Conservation (phyloP, 2,113 vertebrate species). For the Tragelaphus strepsiceros region DNA sequence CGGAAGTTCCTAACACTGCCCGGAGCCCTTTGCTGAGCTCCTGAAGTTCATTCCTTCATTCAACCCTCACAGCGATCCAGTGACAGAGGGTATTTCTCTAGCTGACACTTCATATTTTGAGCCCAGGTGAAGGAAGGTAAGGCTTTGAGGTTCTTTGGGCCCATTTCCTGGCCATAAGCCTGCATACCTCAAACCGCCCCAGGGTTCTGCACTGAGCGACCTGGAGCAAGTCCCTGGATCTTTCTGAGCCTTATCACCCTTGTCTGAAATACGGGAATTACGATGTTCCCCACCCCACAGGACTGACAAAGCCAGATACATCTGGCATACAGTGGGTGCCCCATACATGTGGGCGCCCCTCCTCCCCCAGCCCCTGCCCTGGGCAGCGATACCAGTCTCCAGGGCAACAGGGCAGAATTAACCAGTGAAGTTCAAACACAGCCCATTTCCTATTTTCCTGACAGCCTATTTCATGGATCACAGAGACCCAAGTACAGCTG, state of each 20-base stretch:
- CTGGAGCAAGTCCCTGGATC: neutral
- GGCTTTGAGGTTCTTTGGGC: neutral
- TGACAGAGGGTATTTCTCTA: rapidly evolving
- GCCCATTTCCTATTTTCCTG: conserved; percentile 76
- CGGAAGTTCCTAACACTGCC: rapidly evolving
- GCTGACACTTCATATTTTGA: neutral
- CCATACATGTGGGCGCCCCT: rapidly evolving
- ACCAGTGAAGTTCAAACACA: conserved; percentile 71
- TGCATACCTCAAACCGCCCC: neutral
- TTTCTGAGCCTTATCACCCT: neutral
- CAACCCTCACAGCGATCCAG: rapidly evolving
- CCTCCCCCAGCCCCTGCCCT: neutral
- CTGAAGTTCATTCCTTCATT: neutral
- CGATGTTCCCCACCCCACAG: too few species aligned
- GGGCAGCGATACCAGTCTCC: neutral
- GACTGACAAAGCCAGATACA: rapidly evolving
- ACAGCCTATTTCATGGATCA: conserved; percentile 84
- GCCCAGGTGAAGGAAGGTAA: neutral
- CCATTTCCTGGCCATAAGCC: neutral
- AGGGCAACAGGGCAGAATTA: conserved; percentile 18
- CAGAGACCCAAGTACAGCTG: conserved; percentile 77
- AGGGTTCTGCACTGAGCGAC: neutral
- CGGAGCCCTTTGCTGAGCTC: rapidly evolving
- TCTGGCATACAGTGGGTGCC: rapidly evolving
- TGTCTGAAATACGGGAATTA: neutral